These are phyloP conservation scores for Conistra vaccinii DNA, from an alignment of 2,888 invertebrate genomes.

Conservation along the genomic window DNA sequence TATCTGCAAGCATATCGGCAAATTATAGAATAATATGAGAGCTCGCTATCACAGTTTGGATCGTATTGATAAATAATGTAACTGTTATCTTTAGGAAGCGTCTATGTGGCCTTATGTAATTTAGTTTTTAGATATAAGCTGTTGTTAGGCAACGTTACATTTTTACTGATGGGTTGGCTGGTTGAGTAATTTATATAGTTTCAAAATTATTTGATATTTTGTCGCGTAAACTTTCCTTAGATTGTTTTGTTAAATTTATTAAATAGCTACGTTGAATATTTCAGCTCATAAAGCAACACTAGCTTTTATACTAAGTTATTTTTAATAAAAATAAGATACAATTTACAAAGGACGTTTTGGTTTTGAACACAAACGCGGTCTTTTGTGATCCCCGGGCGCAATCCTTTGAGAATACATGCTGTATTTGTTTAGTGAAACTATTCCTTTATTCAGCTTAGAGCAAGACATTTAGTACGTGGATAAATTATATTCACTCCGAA, in stretches of 20 bases:
- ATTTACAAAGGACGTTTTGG: constrained; percentile 36
- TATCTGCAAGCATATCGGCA: constrained; percentile 64
- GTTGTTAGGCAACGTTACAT: constrained; percentile 25
- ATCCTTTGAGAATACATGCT: constrained; percentile 42
- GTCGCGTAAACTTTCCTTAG: not conserved
- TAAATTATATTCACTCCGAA: constrained; percentile 27
- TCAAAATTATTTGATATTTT: not conserved
- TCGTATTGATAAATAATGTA: constrained; percentile 49
- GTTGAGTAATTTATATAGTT: constrained; percentile 17
- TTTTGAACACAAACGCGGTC: constrained; percentile 36
- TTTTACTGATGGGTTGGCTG: not conserved
- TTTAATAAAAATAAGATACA: constrained; percentile 31
- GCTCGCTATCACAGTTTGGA: constrained; percentile 44
- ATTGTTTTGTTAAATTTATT: constrained; percentile 18
- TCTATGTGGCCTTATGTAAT: constrained; percentile 29
- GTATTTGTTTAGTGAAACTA: constrained; percentile 41
- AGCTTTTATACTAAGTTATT: constrained; percentile 17
- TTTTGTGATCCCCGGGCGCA: constrained; percentile 29
- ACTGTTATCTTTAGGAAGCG: constrained; percentile 52
- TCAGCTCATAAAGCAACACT: constrained; percentile 3
- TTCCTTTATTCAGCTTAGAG: constrained; percentile 44
- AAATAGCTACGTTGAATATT: constrained; percentile 16
- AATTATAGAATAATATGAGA: constrained; percentile 68
- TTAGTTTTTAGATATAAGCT: constrained; percentile 13
- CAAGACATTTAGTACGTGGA: constrained; percentile 40